phyloP scores from a whole-genome alignment of 2,888 invertebrate species.

The Cerastis rubricosa region DNA sequence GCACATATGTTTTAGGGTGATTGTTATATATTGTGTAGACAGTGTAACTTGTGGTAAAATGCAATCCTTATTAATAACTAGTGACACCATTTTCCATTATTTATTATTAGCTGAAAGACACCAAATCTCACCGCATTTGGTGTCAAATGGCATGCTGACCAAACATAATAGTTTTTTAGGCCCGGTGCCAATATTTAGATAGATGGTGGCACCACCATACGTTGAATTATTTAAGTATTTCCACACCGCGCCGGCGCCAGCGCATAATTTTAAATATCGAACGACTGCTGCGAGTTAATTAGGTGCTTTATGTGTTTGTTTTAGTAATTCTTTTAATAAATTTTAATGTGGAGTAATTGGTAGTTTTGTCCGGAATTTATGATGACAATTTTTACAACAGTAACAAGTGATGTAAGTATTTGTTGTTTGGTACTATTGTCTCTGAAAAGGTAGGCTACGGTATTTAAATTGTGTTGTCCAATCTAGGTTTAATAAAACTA shows the following conservation, averaged over 20 bases:
- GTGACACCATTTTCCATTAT: conserved; percentile 21
- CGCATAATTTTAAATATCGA: conserved; percentile 50
- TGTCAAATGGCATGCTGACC: conserved; percentile 37
- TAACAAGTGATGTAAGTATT: neutral
- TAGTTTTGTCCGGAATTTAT: conserved; percentile 12
- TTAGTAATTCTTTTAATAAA: conserved; percentile 35
- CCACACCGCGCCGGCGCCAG: conserved; percentile 44
- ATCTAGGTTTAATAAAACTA: no score
- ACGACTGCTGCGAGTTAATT: conserved; percentile 40
- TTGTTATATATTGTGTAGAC: neutral
- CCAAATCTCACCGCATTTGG: conserved; percentile 44
- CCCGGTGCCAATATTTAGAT: conserved; percentile 67
- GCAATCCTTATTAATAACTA: neutral
- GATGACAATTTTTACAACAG: neutral
- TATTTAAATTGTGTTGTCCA: no score
- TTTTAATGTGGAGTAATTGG: conserved; percentile 19
- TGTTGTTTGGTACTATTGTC: no score
- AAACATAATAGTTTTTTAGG: conserved; percentile 69
- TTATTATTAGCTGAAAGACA: conserved; percentile 40
- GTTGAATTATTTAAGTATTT: conserved; percentile 63
- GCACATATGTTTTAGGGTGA: neutral
- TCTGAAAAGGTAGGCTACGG: neutral
- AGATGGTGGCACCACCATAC: conserved; percentile 58
- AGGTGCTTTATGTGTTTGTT: conserved; percentile 32
- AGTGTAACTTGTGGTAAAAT: neutral